Evolutionary conservation across 2,888 invertebrate species (phyloP).

Genomic region (Tetanocera ferruginea): DNA sequence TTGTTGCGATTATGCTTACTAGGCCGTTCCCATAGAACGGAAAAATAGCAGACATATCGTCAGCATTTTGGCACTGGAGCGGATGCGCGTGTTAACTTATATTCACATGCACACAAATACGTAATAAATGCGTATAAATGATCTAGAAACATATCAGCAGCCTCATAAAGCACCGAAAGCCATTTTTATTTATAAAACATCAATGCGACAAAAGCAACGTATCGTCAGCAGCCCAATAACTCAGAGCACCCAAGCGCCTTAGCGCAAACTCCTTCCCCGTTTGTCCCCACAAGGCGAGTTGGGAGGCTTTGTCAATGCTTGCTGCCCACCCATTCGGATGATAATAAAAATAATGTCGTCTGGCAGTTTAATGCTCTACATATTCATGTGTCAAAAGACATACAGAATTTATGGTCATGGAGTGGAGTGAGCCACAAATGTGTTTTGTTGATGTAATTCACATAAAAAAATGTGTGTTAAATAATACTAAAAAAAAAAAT

Average conservation of each 20-base stretch:
- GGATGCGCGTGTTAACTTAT: too few species aligned
- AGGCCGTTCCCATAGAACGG: too few species aligned
- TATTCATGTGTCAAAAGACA: conserved; percentile 66
- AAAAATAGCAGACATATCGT: too few species aligned
- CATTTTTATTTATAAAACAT: conserved; percentile 23
- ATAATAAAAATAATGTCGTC: conserved; percentile 61
- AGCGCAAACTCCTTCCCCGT: conserved; percentile 9
- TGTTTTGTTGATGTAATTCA: conserved; percentile 43
- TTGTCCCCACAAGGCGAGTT: background rate
- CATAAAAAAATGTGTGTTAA: conserved; percentile 43
- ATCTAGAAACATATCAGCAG: conserved; percentile 38
- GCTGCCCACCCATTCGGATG: conserved; percentile 47
- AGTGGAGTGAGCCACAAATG: conserved; percentile 28
- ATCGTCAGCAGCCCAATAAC: background rate
- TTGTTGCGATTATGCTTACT: too few species aligned
- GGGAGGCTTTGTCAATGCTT: background rate
- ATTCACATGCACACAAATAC: conserved; percentile 13
- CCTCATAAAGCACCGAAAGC: conserved; percentile 36
- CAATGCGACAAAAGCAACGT: background rate
- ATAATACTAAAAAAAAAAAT: conserved; percentile 36
- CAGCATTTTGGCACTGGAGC: too few species aligned
- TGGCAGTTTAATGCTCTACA: conserved; percentile 62
- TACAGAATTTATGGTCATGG: conserved; percentile 60
- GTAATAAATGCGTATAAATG: conserved; percentile 37
- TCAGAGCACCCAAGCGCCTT: conserved; percentile 3